Percentiles rank a stretch among this genome's conserved stretches.
Evolutionary conservation across 64 coral and sea anemone species (phyloP).

Genomic region (Dendrophyllia cribrosa): DNA sequence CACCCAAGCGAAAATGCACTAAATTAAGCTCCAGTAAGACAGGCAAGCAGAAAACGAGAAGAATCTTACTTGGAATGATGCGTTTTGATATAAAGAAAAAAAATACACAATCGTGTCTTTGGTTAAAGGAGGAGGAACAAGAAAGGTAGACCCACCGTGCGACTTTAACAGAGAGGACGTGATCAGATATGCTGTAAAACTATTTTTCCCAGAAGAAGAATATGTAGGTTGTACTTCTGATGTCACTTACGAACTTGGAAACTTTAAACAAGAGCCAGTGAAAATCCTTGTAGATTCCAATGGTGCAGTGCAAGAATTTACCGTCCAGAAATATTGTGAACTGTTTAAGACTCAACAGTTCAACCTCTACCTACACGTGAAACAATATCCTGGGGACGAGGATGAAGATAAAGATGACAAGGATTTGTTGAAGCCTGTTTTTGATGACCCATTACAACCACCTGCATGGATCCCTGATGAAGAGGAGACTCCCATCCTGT

Average conservation of each 20-base stretch:
- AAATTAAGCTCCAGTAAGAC: background rate
- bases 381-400: background rate
- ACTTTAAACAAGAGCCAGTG: constrained; percentile 21
- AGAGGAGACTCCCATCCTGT: too few relatives aligned
- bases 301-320: background rate
- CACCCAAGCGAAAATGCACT: background rate
- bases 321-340: constrained; percentile 23
- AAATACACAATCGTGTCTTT: background rate
- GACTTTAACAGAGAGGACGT: constrained; percentile 14
- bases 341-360: constrained; percentile 12
- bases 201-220: background rate
- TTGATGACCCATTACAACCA: background rate
- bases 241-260: constrained; percentile 3
- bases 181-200: background rate
- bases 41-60: background rate
- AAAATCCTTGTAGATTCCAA: background rate
- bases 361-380: constrained; percentile 11
- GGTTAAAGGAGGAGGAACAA: constrained; percentile 6
- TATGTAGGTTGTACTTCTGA: background rate
- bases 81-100: background rate
- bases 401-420: background rate
- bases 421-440: background rate
- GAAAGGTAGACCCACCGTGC: constrained; percentile 8
- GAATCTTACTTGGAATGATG: background rate
- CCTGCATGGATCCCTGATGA: too few relatives aligned